Conservation (phyloP, 2,888 invertebrate species). For the Metellina segmentata region DNA sequence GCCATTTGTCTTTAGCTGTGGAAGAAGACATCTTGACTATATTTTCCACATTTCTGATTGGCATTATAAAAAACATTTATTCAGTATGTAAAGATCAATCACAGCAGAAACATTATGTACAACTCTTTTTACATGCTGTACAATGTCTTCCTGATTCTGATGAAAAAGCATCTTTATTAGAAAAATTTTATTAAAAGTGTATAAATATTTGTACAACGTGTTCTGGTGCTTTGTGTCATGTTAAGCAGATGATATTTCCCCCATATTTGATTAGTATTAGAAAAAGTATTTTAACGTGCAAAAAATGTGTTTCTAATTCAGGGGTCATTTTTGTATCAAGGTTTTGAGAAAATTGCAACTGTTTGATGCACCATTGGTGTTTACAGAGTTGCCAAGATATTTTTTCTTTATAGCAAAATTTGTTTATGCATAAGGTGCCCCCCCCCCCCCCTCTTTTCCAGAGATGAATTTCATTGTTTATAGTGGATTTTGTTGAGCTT, state of each 20-base stretch:
- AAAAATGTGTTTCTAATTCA: too few species aligned
- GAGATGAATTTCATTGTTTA: too few species aligned
- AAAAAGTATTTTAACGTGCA: too few species aligned
- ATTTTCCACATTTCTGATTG: slow-evolving; percentile 23
- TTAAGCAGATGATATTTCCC: background rate
- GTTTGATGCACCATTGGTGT: too few species aligned
- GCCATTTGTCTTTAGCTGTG: slow-evolving; percentile 2
- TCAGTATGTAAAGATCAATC: background rate
- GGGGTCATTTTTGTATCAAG: too few species aligned
- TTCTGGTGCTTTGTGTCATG: background rate
- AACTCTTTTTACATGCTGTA: background rate
- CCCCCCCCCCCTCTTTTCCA: too few species aligned
- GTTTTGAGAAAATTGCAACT: too few species aligned
- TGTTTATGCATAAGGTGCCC: too few species aligned
- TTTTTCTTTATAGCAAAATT: too few species aligned
- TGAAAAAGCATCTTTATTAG: slow-evolving; percentile 1
- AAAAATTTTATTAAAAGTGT: background rate
- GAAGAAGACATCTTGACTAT: background rate
- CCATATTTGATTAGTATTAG: background rate
- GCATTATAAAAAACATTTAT: background rate
- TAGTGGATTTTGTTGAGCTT: too few species aligned
- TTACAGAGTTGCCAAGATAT: too few species aligned
- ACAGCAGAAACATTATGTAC: background rate
- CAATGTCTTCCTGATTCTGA: slow-evolving; percentile 31
- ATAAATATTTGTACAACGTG: background rate